A percentile compares a stretch with the other conserved stretches of the same genome.
These are phyloP conservation scores for Equus quagga DNA, from an alignment of 2,113 vertebrate genomes.

Conservation along the genomic window DNA sequence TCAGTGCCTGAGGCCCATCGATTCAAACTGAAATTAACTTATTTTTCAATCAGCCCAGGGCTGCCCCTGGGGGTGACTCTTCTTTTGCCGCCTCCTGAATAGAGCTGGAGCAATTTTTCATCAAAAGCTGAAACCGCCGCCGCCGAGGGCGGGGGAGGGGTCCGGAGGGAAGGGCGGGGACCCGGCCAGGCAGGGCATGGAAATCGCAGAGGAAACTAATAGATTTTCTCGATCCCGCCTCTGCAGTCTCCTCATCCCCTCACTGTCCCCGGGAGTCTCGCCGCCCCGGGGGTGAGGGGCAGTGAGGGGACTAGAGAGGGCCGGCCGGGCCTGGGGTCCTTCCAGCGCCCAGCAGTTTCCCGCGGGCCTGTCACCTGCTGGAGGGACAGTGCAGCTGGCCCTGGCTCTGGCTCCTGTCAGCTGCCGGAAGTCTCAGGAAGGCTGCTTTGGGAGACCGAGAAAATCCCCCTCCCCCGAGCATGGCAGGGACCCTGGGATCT, in stretches of 20 bases:
- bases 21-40: conserved; percentile 99
- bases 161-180: background rate
- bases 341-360: background rate
- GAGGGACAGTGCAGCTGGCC: background rate
- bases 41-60: conserved; percentile 99
- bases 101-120: conserved; percentile 95
- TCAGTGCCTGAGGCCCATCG: conserved; percentile 99
- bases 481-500: background rate
- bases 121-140: conserved; percentile 88
- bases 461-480: background rate
- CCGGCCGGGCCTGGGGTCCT: background rate
- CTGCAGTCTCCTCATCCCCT: background rate
- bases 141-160: conserved; percentile 77
- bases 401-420: background rate
- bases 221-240: conserved; percentile 73
- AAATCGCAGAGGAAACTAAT: conserved; percentile 80
- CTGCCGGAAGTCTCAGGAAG: background rate
- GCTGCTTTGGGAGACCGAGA: background rate
- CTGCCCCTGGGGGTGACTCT: conserved; percentile 96
- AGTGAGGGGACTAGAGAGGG: conserved; percentile 66
- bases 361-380: background rate
- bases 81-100: conserved; percentile 93
- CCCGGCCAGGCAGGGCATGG: conserved; percentile 75
- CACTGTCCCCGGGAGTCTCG: background rate
- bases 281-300: conserved; percentile 70